These are phyloP conservation scores for Corythucha ciliata DNA, from an alignment of 2,888 invertebrate species.

Conservation along the genomic window DNA sequence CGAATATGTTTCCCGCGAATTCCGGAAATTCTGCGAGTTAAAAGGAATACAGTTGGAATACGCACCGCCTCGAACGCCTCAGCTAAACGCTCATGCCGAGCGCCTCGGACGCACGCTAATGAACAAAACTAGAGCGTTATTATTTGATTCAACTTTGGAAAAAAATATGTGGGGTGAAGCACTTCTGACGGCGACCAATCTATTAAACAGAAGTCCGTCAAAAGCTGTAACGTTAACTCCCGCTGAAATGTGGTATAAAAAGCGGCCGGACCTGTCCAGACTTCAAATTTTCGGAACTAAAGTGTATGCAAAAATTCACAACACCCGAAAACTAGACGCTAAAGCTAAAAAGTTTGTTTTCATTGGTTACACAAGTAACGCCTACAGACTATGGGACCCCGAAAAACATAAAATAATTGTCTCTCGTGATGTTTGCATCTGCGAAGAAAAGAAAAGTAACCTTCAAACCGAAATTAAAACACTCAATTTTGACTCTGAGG, in stretches of 20 bases:
- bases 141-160: background rate
- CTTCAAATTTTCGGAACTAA: slow-evolving; percentile 9
- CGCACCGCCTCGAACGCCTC: slow-evolving; percentile 14
- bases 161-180: background rate
- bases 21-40: slow-evolving; percentile 6
- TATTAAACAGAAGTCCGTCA: slow-evolving; percentile 12
- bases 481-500: no score
- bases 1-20: slow-evolving; percentile 4
- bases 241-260: slow-evolving; percentile 10
- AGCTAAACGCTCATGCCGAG: slow-evolving; percentile 17
- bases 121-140: slow-evolving; percentile 4
- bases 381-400: slow-evolving; percentile 11
- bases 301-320: slow-evolving; percentile 4
- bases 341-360: slow-evolving; percentile 26
- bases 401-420: slow-evolving; percentile 12
- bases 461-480: no score
- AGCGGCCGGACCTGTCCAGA: slow-evolving; percentile 1
- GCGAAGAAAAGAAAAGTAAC: no score
- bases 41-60: slow-evolving; percentile 14
- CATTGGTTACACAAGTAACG: slow-evolving; percentile 16
- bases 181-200: background rate
- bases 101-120: slow-evolving; percentile 10
- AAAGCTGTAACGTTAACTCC: slow-evolving; percentile 7
- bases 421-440: slow-evolving; percentile 15
- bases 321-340: slow-evolving; percentile 21